These are phyloP conservation scores for Genyomyrus donnyi DNA, from an alignment of 2,113 vertebrate species.

Conservation along the genomic window DNA sequence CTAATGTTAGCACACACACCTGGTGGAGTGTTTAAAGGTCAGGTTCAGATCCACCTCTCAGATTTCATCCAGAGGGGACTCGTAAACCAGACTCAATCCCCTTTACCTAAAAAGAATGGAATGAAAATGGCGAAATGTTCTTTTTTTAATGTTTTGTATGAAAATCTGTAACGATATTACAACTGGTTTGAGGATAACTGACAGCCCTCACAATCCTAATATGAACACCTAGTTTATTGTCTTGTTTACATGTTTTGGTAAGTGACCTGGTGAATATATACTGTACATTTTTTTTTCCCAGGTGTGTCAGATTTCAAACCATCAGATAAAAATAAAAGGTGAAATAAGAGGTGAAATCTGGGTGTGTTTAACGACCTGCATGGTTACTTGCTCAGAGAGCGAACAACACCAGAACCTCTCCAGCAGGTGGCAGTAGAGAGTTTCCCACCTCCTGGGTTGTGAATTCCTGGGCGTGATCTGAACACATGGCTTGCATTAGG, in stretches of 20 bases:
- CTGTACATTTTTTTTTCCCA: not conserved
- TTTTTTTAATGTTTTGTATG: not conserved
- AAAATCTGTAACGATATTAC: not conserved
- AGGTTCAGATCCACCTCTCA: not conserved
- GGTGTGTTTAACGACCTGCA: not conserved
- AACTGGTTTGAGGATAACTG: not conserved
- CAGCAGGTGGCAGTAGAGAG: constrained; percentile 24
- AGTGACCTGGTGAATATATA: not conserved
- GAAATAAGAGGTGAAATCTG: not conserved
- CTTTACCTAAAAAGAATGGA: not conserved
- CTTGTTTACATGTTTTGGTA: not conserved
- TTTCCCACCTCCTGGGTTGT: not conserved
- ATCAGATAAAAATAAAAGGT: constrained; percentile 5
- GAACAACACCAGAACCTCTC: not conserved
- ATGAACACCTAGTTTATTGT: not conserved
- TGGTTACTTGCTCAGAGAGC: not conserved
- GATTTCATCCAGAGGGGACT: not conserved
- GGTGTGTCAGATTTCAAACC: not conserved
- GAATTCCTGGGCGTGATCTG: not conserved
- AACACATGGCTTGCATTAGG: not conserved
- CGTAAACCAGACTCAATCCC: not conserved
- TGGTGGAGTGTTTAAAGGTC: not conserved
- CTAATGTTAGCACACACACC: not conserved
- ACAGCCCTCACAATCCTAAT: not conserved
- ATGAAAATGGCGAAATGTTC: not conserved